phyloP scores from a whole-genome alignment of 2,113 vertebrate species.

The Embiotoca jacksoni region DNA sequence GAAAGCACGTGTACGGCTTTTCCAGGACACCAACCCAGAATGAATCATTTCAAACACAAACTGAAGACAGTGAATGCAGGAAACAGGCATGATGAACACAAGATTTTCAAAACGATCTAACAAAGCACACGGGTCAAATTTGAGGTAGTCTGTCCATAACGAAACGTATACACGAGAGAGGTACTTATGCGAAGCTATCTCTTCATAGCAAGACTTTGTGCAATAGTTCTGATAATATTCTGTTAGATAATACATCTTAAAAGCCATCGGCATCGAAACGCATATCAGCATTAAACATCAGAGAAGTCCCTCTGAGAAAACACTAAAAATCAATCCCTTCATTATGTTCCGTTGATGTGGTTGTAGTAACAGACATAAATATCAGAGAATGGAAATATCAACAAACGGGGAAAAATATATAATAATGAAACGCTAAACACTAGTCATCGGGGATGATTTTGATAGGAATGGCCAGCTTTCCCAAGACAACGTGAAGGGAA shows the following conservation, averaged over 20 bases:
- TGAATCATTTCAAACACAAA: neutral
- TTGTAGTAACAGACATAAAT: conserved; percentile 49
- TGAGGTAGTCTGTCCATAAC: conserved; percentile 72
- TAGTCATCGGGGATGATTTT: conserved; percentile 82
- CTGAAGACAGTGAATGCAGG: conserved; percentile 6
- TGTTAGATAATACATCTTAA: conserved; percentile 26
- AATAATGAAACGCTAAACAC: neutral
- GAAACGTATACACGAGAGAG: conserved; percentile 33
- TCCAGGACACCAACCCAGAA: neutral
- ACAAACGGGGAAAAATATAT: neutral
- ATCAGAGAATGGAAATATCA: conserved; percentile 9
- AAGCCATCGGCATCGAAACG: conserved; percentile 17
- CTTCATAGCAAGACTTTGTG: conserved; percentile 63
- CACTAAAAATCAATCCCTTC: conserved; percentile 63
- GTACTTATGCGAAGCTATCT: conserved; percentile 28
- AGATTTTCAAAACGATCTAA: conserved; percentile 4
- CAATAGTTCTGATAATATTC: conserved; percentile 26
- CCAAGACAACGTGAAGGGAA: conserved; percentile 81
- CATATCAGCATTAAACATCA: conserved; percentile 19
- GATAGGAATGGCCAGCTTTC: conserved; percentile 84
- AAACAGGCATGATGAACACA: neutral
- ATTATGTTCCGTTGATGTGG: conserved; percentile 47
- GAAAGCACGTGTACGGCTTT: neutral
- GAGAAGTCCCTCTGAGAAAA: conserved; percentile 18
- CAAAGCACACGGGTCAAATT: conserved; percentile 9